Conservation (phyloP, 2,888 invertebrate species). For the Caenorhabditis zanzibari region DNA sequence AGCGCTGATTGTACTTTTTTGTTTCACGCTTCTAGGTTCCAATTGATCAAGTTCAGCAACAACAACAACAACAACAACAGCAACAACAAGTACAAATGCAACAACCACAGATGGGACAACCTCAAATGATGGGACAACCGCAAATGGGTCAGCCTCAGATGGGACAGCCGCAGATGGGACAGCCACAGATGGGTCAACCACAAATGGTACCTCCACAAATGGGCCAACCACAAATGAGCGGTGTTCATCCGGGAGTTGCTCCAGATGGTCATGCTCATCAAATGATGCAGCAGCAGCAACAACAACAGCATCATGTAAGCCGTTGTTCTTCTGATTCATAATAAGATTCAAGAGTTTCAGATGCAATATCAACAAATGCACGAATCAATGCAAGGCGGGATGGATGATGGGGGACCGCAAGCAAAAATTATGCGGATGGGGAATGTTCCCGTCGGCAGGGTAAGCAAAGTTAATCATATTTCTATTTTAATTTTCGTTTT, state of each 20-base stretch:
- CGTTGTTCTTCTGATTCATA: background rate
- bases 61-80: constrained; percentile 22
- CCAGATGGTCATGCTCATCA: constrained; percentile 41
- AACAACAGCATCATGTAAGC: constrained; percentile 47
- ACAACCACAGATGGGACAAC: constrained; percentile 56
- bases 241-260: constrained; percentile 27
- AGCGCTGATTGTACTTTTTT: background rate
- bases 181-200: constrained; percentile 6
- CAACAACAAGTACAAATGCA: constrained; percentile 35
- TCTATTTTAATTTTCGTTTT: background rate
- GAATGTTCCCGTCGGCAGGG: constrained; percentile 43
- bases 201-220: constrained; percentile 28
- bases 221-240: constrained; percentile 36
- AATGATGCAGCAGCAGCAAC: constrained; percentile 63
- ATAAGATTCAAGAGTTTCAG: background rate
- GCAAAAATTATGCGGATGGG: constrained; percentile 59
- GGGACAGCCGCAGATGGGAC: constrained; percentile 55
- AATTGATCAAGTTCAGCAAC: constrained; percentile 26
- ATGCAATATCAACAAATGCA: constrained; percentile 51
- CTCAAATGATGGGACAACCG: constrained; percentile 63
- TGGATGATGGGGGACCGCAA: constrained; percentile 52
- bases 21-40: background rate
- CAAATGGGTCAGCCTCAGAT: constrained; percentile 37
- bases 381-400: constrained; percentile 54
- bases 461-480: background rate